Conservation (phyloP, 2,888 invertebrate species). For the Stenoptilia bipunctidactyla region DNA sequence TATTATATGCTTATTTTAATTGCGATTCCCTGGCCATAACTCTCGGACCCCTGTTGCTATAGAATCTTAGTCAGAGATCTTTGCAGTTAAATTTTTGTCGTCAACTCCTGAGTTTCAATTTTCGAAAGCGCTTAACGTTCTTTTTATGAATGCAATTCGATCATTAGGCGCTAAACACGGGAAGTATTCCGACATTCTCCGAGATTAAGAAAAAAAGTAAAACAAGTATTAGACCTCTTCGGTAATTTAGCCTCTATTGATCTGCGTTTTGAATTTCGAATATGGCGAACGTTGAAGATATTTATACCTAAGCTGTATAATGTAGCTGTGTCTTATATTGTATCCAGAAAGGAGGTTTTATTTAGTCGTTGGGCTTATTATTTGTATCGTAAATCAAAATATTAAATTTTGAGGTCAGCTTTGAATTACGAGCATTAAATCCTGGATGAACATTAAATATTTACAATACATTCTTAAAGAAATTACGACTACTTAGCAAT, state of each 20-base stretch:
- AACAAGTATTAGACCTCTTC: neutral
- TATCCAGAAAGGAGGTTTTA: neutral
- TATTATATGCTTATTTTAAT: no score
- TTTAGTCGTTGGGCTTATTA: neutral
- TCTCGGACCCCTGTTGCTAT: neutral
- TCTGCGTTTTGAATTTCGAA: neutral
- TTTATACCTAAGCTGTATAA: no score
- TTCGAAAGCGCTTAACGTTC: neutral
- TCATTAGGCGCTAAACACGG: constrained; percentile 1
- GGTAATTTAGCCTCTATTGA: no score
- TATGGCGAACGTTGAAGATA: neutral
- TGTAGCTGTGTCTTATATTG: no score
- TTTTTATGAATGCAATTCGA: constrained; percentile 1
- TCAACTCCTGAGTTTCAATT: neutral
- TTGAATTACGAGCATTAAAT: neutral
- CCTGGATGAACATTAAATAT: neutral
- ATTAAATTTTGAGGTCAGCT: neutral
- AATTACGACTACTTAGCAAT: neutral
- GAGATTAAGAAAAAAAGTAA: neutral
- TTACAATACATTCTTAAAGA: neutral
- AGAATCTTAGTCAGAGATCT: neutral
- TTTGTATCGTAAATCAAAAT: neutral
- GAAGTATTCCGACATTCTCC: neutral
- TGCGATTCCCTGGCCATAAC: neutral
- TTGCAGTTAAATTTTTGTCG: neutral